Evolutionary conservation across 2,113 vertebrate genomes (phyloP).

Genomic region (Haemorhous mexicanus): DNA sequence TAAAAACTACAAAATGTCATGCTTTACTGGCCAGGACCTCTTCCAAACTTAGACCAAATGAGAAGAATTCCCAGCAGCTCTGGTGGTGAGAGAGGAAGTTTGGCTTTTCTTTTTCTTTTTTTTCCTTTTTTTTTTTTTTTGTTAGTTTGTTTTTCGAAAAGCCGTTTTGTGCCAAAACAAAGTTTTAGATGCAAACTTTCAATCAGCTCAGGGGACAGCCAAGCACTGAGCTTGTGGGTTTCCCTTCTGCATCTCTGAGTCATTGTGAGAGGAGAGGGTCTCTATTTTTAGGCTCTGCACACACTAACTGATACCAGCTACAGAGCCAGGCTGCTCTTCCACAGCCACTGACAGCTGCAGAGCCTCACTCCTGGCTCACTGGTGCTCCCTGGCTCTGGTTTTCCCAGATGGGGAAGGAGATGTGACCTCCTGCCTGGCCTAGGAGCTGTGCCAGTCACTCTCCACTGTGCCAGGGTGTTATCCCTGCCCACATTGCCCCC

Average conservation of each 20-base stretch:
- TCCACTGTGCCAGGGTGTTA: too few relatives aligned
- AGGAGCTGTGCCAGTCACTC: neutral
- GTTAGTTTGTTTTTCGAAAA: neutral
- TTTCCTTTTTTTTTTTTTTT: neutral
- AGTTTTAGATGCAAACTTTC: constrained; percentile 10
- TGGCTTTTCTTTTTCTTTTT: neutral
- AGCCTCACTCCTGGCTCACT: accelerated
- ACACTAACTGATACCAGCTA: constrained; percentile 31
- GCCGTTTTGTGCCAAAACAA: constrained; percentile 30
- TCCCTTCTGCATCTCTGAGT: constrained; percentile 65
- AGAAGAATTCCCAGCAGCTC: neutral
- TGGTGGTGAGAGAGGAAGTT: neutral
- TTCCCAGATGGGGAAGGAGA: neutral
- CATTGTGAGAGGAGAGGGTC: constrained; percentile 51
- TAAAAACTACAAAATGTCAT: neutral
- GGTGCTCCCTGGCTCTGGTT: neutral
- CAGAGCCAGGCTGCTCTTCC: neutral
- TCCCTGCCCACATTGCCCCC: accelerated
- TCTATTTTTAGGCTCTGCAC: constrained; percentile 62
- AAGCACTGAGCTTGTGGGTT: constrained; percentile 41
- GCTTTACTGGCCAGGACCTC: neutral
- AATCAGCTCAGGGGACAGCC: neutral
- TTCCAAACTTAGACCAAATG: neutral
- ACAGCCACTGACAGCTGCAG: accelerated
- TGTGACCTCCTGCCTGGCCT: neutral